Evolutionary conservation across 1,140 invertebrate species (phyloP), one percentile per base, ranked within the genome.

Genomic region (Drosophila azteca): DNA sequence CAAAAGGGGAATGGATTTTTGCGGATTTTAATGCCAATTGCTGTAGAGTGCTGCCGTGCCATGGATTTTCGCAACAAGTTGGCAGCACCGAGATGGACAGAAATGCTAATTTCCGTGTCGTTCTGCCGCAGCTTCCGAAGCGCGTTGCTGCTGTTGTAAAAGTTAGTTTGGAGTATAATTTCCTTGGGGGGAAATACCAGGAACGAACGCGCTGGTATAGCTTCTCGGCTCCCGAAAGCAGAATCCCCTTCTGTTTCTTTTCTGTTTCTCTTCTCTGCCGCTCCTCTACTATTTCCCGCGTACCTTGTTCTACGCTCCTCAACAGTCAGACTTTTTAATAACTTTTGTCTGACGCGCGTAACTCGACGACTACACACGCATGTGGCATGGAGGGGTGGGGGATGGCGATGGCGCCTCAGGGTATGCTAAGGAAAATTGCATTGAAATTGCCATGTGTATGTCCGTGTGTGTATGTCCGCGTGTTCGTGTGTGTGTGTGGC

Each of bases 301-400:
- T 51, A 54, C 65, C 49, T 68, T 45, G 3, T 4, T 39, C 35
- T 0, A 39, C 35, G 35, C 35, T 39, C 1, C 11, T 39, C 35
- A 13, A 39, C 79, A 69, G 65, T 65, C 79, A 75, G 79, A 82
- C 61, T 82, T 82, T 82, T 82, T 83, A 83, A 82, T 82, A 82
- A 82, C 79, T 79, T 82, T 71, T 58, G 75, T 74, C 75, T 82
- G 64, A 70, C 65, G 58, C 50, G 71, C 75, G 77, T 77, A 82
- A 65, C 73, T 72, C 46, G 77, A 41, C 46, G 77, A 41, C 43
- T 51, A 46, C 55, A 20, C 45, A 15, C 7, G 46, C 35, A 67
- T 39, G 41, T 44, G 50, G 31, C 29, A 41, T 44, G 17, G 13
- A 39, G 44, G 51, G 63, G 64, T 35, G 51, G 63, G 64, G 31